Conservation (phyloP, 2,888 invertebrate species). For the Ametastegia equiseti region DNA sequence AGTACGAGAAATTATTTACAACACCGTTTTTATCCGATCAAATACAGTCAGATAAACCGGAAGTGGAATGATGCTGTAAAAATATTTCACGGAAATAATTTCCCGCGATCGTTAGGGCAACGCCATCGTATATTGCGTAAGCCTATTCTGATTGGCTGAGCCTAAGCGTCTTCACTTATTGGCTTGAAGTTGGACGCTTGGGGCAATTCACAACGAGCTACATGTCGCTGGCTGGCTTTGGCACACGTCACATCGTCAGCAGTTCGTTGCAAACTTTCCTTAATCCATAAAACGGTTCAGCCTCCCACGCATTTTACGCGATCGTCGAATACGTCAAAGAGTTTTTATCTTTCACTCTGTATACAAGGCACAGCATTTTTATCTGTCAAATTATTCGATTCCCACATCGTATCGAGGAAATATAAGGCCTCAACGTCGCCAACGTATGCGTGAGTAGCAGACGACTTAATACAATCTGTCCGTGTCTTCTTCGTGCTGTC, state of each 20-base stretch:
- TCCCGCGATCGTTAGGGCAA: conserved; percentile 47
- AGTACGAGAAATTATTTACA: background rate
- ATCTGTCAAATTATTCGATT: background rate
- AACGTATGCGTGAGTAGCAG: no score
- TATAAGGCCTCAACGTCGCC: no score
- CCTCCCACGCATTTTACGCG: background rate
- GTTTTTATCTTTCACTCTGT: no score
- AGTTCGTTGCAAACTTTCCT: no score
- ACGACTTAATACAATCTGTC: no score
- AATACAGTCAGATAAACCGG: conserved; percentile 15
- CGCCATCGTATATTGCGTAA: conserved; percentile 43
- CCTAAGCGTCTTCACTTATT: background rate
- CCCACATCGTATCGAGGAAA: background rate
- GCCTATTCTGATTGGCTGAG: conserved; percentile 25
- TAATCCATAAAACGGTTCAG: background rate
- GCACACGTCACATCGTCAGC: background rate
- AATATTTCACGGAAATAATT: conserved; percentile 42
- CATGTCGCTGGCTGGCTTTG: background rate
- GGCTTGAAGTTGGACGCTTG: background rate
- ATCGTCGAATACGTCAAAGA: background rate
- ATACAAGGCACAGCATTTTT: background rate
- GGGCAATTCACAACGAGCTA: background rate
- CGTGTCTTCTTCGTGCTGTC: conserved; percentile 14
- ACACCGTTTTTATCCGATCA: background rate
- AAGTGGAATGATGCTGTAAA: conserved; percentile 5